A percentile compares a stretch with the other conserved stretches of the same genome.
phyloP scores from a whole-genome alignment of 2,113 vertebrate genomes.

The Murina feae region DNA sequence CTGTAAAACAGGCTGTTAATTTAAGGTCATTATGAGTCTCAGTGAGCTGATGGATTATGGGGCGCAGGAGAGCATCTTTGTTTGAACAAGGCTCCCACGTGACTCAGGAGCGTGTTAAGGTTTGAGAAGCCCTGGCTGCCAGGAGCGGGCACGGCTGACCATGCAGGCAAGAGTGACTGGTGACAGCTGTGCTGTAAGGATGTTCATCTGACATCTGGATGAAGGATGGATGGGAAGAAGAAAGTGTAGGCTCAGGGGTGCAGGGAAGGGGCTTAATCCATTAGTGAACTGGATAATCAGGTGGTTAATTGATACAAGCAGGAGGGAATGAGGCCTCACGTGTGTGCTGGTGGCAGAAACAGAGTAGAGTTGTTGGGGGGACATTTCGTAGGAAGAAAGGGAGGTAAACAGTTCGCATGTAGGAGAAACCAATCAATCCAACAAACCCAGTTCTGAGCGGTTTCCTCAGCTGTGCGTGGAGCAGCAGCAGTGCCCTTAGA shows the following conservation, averaged over 20 bases:
- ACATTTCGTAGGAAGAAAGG: neutral
- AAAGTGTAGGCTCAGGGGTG: neutral
- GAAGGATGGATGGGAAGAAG: neutral
- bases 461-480: neutral
- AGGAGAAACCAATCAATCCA: neutral
- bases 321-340: neutral
- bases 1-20: neutral
- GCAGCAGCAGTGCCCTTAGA: too few relatives aligned
- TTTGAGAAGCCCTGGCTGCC: neutral
- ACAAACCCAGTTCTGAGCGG: neutral
- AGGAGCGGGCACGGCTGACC: neutral
- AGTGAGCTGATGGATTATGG: neutral
- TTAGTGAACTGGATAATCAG: neutral
- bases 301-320: neutral
- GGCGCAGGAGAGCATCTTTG: neutral
- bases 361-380: neutral
- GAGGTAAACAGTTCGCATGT: neutral
- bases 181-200: neutral
- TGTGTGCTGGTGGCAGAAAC: neutral
- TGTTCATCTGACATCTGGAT: neutral
- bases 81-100: neutral
- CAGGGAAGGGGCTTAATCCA: neutral
- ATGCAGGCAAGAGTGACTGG: neutral
- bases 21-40: neutral
- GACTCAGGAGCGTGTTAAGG: neutral